Base-by-base conservation (phyloP, 2,888 invertebrate genomes). In the Pollenia labialis region DNA sequence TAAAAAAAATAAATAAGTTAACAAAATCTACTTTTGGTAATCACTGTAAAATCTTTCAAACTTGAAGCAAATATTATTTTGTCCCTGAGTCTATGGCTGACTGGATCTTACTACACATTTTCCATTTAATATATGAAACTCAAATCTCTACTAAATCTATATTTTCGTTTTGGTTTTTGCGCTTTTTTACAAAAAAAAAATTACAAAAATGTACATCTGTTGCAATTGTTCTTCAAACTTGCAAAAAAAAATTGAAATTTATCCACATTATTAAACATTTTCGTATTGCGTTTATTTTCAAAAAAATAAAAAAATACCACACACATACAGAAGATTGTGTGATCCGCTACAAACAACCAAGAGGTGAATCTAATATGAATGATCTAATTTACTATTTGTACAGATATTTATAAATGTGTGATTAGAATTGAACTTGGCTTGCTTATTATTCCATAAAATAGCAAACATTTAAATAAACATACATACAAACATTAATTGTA, bases 291-390 rank as follows among this genome's bases (percentile, higher is more conserved):
- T 79, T 71, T 64, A 46, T 81, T 76, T 71, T 48, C 56, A 50
- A 69, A 75, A 32, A 32, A 32, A 32, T 6, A 32, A 32, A 32
- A 82, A 69, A 71, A 82, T 77, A 80, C 62, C 80, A 81, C 44
- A 54, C 52, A 58, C 93, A 93, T 96, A 93, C 97, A 98, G 97
- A 97, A 95, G 97, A 97, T 95, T 97, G 96, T 95, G 96, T 97
- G 95, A 97, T 98, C 94, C 97, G 96, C 94, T 98, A 98, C 96
- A 97, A 97, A 95, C 96, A 96, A 94, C 96, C 96, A 93, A 95
- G 96, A 97, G 97, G 97, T 97, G 93, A 93, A 91, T 90, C 68
- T 77, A 64, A 71, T 75, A 54, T 48, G 89, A 89, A 89, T 89
- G 76, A 85, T 85, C 69, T 81, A 77, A 81, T 68, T 48, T 56